Evolutionary conservation across 2,888 invertebrate genomes (phyloP).

Genomic region (Stramonita haemastoma): DNA sequence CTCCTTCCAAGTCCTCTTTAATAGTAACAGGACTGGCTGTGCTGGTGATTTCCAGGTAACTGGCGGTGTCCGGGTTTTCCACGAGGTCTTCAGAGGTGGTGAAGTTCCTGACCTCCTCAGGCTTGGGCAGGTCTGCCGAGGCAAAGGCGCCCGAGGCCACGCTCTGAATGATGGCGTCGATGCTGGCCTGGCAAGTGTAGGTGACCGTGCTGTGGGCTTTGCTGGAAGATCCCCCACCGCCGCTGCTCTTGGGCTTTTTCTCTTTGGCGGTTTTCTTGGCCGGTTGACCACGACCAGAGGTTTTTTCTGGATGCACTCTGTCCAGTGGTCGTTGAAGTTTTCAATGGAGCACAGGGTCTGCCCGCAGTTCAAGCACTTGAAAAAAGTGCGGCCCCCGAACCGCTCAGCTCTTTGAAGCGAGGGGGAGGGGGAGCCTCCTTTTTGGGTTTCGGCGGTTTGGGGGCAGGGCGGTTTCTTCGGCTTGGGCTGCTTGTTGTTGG

Average conservation of each 20-base stretch:
- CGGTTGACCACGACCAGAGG: slow-evolving; percentile 29
- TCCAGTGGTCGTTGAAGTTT: slow-evolving; percentile 50
- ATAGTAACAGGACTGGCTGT: background rate
- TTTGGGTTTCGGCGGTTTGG: background rate
- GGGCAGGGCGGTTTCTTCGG: background rate
- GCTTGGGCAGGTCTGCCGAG: background rate
- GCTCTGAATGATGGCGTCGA: slow-evolving; percentile 23
- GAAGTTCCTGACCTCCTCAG: background rate
- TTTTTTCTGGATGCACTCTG: slow-evolving; percentile 45
- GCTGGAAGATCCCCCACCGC: background rate
- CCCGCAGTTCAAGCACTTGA: slow-evolving; percentile 48
- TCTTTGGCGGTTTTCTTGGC: background rate
- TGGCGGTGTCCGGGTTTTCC: background rate
- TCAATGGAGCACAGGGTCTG: slow-evolving; percentile 53
- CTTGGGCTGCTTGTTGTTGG: background rate
- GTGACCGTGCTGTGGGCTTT: background rate
- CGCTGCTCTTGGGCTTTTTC: background rate
- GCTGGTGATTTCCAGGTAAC: background rate
- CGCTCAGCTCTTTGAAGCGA: slow-evolving; percentile 47
- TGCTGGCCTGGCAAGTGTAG: background rate
- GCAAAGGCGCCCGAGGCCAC: background rate
- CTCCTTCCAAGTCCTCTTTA: background rate
- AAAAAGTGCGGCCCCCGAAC: slow-evolving; percentile 53
- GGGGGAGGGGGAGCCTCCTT: slow-evolving; percentile 34
- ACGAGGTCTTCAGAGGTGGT: background rate